A percentile compares a stretch with the other conserved stretches of the same genome.
These are phyloP conservation scores for Scaptomyza graminum DNA, from an alignment of 1,140 invertebrate species.

Conservation along the genomic window DNA sequence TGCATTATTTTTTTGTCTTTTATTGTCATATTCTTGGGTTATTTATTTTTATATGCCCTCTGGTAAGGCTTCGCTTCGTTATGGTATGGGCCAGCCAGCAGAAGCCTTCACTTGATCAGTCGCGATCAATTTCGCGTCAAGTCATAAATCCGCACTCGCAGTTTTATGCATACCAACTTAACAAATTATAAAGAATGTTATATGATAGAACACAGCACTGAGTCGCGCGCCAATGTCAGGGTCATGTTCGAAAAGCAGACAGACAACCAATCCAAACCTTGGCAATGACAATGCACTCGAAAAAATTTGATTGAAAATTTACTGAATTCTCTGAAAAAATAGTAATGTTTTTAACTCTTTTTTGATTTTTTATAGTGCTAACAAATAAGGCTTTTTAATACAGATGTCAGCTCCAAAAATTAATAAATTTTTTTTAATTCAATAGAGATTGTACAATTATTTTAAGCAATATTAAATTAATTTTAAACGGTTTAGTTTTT, in stretches of 20 bases:
- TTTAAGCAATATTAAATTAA: no score
- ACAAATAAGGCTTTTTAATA: no score
- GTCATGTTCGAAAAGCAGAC: slow-evolving; percentile 7
- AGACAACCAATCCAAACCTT: slow-evolving; percentile 39
- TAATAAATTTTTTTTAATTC: no score
- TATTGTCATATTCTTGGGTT: slow-evolving; percentile 17
- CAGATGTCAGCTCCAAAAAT: no score
- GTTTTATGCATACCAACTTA: slow-evolving; percentile 58
- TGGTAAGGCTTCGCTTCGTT: slow-evolving; percentile 33
- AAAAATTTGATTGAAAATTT: no score
- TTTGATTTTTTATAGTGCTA: no score
- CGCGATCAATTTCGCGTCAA: slow-evolving; percentile 68
- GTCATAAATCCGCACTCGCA: slow-evolving; percentile 77
- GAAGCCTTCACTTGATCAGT: slow-evolving; percentile 48
- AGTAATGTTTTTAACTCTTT: no score
- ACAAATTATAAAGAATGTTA: slow-evolving; percentile 71
- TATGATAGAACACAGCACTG: slow-evolving; percentile 52
- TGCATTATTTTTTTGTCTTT: slow-evolving; percentile 1
- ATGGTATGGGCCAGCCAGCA: slow-evolving; percentile 10
- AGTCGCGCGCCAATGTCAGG: slow-evolving; percentile 63
- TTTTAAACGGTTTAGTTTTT: no score
- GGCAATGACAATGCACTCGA: slow-evolving; percentile 66
- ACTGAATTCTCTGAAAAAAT: no score
- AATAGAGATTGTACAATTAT: no score
- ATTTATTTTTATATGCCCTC: slow-evolving; percentile 8